These are phyloP conservation scores for Penaeus indicus DNA, from an alignment of 1,140 invertebrate genomes.

Conservation along the genomic window DNA sequence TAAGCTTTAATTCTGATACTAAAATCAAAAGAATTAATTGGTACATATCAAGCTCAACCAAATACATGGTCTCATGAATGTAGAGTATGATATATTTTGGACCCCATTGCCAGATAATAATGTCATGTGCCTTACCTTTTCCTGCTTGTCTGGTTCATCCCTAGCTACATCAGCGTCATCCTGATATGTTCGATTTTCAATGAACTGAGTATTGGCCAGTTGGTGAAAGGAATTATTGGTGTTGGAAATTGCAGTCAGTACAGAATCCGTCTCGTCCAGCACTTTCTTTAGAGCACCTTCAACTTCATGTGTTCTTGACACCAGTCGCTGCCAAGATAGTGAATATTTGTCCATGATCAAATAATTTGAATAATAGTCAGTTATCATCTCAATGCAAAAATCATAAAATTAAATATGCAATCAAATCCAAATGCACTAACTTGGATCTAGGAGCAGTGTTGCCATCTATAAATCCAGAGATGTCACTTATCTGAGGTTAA, in stretches of 20 bases:
- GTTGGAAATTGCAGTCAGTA: constrained; percentile 44
- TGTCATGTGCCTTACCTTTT: neutral
- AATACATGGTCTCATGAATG: too few species aligned
- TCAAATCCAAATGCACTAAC: neutral
- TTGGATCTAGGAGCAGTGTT: neutral
- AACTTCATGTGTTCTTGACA: constrained; percentile 59
- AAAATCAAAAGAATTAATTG: too few species aligned
- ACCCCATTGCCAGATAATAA: too few species aligned
- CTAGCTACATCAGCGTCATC: constrained; percentile 49
- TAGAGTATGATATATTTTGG: too few species aligned
- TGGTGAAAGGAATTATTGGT: constrained; percentile 54
- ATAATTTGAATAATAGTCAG: neutral
- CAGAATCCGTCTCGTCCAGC: constrained; percentile 44
- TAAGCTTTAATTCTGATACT: too few species aligned
- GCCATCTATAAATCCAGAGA: neutral
- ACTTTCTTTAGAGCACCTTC: constrained; percentile 43
- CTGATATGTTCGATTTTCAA: constrained; percentile 61
- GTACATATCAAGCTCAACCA: too few species aligned
- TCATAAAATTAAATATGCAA: neutral
- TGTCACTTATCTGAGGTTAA: neutral
- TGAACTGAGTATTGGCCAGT: constrained; percentile 61
- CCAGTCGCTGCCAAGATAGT: constrained; percentile 38
- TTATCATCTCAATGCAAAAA: neutral
- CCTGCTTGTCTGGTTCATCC: neutral
- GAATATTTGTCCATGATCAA: neutral